Evolutionary conservation across 2,888 invertebrate genomes (phyloP), one percentile per base, ranked within the genome.

Genomic region (Mesorhabditis sp.): DNA sequence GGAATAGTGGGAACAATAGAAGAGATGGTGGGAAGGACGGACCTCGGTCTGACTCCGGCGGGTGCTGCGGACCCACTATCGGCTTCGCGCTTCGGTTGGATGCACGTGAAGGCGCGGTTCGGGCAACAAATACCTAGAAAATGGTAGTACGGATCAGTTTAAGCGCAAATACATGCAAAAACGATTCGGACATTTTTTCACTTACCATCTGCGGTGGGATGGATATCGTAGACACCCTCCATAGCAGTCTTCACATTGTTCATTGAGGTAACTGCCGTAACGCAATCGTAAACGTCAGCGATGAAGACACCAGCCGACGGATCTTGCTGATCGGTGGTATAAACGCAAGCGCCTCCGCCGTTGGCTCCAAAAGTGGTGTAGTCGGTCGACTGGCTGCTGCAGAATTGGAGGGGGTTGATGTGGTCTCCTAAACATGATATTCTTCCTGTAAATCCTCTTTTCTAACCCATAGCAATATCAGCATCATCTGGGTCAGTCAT

Each of bases 401-500:
- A 84, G 76, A 84, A 84, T 73, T 84, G 84, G 7, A 84, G 80
- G 6, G 84, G 84, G 66, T 84, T 84, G 74, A 84, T 77, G 75
- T 84, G 84, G 50, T 84, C 84, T 44, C 84, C 58, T 50, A n/a
- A 50, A 50, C 7, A 50, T 50, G 58, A 50, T 13, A 50, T 50
- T 10, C 7, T 13, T 50, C 10, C 7, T 13, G n/a, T 50, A 50
- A 50, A 50, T 50, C 28, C 28, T 28, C 28, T 28, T 28, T 28
- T 28, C 28, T 28, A 28, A 50, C 58, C 84, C 78, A 84, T 82
- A 15, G 75, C 81, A 66, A 84, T 78, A 63, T 84, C 84, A 15
- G 82, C 79, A 68, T 84, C 83, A 67, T 84, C 84, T 15, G 84
- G 83, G 66, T 84, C 84, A 42, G 84, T 84, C 84, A 84, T 84